Conservation (phyloP, 2,888 invertebrate species). For the Piscicola geometra region DNA sequence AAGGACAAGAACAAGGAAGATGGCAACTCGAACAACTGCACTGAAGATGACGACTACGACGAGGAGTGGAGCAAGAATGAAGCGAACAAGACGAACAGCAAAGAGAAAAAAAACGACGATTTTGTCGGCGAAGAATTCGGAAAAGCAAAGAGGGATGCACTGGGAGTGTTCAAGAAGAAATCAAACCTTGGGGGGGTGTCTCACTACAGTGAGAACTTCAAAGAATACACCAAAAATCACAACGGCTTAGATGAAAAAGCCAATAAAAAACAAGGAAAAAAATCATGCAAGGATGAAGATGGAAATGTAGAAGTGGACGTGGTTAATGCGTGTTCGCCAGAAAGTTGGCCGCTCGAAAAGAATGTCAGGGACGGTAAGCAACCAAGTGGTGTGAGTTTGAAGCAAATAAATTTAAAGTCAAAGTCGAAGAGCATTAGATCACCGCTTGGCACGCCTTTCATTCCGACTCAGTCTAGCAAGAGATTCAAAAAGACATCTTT, state of each 20-base stretch:
- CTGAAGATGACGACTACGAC: not conserved
- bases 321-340: not conserved
- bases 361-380: no score
- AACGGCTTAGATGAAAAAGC: no score
- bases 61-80: slow-evolving; percentile 1
- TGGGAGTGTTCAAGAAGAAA: no score
- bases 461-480: not conserved
- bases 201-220: no score
- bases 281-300: not conserved
- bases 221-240: no score
- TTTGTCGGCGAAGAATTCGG: not conserved
- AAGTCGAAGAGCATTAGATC: not conserved
- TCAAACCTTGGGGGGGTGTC: no score
- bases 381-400: no score
- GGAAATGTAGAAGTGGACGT: not conserved
- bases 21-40: not conserved
- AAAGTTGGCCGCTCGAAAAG: no score
- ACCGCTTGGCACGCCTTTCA: not conserved
- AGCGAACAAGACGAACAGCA: not conserved
- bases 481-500: not conserved
- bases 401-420: not conserved
- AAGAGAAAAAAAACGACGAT: slow-evolving; percentile 7
- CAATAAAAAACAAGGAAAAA: not conserved
- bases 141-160: not conserved
- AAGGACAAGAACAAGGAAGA: not conserved